Base-by-base conservation (phyloP, 2,888 invertebrate species). In the Athetis lepigone region DNA sequence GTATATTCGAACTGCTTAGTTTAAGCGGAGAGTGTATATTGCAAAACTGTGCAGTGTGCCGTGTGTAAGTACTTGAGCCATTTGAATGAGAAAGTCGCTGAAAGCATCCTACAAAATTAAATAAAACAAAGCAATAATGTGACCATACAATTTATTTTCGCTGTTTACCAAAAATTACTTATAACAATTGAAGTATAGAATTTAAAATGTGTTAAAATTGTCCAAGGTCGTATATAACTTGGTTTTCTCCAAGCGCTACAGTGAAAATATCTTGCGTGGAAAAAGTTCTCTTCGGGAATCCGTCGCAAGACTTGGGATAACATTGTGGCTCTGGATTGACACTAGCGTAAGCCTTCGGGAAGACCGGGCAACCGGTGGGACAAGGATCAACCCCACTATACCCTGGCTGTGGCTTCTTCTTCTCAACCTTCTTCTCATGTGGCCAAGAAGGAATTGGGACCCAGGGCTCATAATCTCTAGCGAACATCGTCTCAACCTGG, bases 371-470 rank as follows among this genome's bases (percentile, higher is more conserved):
- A 0, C 91, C 91, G 2, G 0, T 88, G 87, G 47, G 88, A 87
- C 7, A 86, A 74, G 27, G 33, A 9, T n/a, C 9, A 0, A 8
- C 0, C 2, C 29, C 58, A n/a, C 2, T 1, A 2, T 2, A 5
- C 7, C 33, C 57, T 1, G 68, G 58, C 11, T 0, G 88, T 77
- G 81, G 21, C 63, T 73, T 16, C 80, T 16, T 74, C 50, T 2
- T 77, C 0, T 29, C 13, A 0, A 0, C 39, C 33, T 86, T 84
- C 29, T 82, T 78, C 0, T 87, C 81, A 4, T 74, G 64, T 0
- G 90, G 90, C 90, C 91, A 92, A 1, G 89, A 90, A 0, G 93
- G 93, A 55, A 93, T 91, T 0, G 93, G 93, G 0, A 85, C 73
- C 93, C 93, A 93, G 0, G 93, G 92, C 0, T 90, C 87, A 45